phyloP scores from a whole-genome alignment of 1,140 invertebrate species.

The Acromyrmex charruanus region DNA sequence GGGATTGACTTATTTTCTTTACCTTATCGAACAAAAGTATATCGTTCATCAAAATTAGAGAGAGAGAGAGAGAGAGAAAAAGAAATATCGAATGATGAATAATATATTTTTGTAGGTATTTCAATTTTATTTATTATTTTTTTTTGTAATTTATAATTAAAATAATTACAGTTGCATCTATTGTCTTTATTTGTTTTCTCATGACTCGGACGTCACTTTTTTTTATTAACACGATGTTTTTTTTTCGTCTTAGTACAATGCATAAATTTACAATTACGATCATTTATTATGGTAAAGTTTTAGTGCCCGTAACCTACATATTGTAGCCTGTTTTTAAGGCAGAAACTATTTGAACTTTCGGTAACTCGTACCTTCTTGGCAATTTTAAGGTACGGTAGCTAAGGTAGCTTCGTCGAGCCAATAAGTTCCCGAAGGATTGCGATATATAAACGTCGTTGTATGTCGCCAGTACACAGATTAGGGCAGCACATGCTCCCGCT shows the following conservation, averaged over 20 bases:
- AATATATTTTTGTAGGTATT: background rate
- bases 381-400: constrained; percentile 37
- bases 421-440: constrained; percentile 39
- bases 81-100: background rate
- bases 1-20: background rate
- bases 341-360: background rate
- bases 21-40: background rate
- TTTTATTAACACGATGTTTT: background rate
- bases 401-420: background rate
- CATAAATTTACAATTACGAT: background rate
- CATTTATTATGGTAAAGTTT: constrained; percentile 4
- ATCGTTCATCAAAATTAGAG: background rate
- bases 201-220: background rate
- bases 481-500: constrained; percentile 69
- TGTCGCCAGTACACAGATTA: constrained; percentile 60
- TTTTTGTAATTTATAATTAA: background rate
- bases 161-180: background rate
- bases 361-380: constrained; percentile 1
- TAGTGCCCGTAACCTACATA: background rate
- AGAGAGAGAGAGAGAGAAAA: background rate
- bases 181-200: background rate
- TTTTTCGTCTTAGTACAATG: background rate
- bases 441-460: constrained; percentile 36
- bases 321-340: background rate
- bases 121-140: background rate